Percentiles rank a stretch among this genome's conserved stretches.
phyloP scores from a whole-genome alignment of 2,113 vertebrate genomes.

The Phylloscopus trochilus region DNA sequence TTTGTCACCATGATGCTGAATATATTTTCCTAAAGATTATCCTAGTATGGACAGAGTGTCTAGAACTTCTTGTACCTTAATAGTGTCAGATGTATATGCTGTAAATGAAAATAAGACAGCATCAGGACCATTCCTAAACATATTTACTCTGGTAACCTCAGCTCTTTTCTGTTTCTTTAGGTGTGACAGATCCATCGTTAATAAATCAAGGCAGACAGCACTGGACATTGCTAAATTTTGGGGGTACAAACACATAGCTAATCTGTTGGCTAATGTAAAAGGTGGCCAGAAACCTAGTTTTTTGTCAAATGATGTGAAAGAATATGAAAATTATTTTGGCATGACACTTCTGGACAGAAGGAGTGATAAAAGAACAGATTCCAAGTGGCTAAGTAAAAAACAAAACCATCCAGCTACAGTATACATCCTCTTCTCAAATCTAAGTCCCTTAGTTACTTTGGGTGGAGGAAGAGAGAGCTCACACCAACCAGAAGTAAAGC shows the following conservation, averaged over 20 bases:
- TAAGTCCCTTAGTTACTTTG: conserved; percentile 81
- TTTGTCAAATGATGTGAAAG: conserved; percentile 48
- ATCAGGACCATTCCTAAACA: neutral
- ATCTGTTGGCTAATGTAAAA: conserved; percentile 72
- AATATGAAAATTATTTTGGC: conserved; percentile 85
- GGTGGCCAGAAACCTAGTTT: conserved; percentile 36
- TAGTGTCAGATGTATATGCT: neutral
- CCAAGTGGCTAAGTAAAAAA: conserved; percentile 79
- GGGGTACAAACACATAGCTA: conserved; percentile 86
- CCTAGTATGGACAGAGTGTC: neutral
- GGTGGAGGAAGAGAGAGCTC: conserved; percentile 26
- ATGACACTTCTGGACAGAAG: conserved; percentile 83
- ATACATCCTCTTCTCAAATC: conserved; percentile 86
- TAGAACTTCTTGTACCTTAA: neutral
- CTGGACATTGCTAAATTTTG: conserved; percentile 91
- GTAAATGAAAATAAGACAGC: neutral
- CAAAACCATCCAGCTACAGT: conserved; percentile 75
- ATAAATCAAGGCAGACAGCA: conserved; percentile 88
- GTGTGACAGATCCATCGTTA: conserved; percentile 80
- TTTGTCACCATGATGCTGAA: neutral
- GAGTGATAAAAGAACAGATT: conserved; percentile 83
- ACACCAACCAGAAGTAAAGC: conserved; percentile 65
- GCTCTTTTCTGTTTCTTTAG: conserved; percentile 62
- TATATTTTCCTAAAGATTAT: neutral
- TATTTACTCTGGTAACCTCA: neutral